Evolutionary conservation across 1,140 invertebrate species (phyloP).

Genomic region (Eriosoma lanigerum): DNA sequence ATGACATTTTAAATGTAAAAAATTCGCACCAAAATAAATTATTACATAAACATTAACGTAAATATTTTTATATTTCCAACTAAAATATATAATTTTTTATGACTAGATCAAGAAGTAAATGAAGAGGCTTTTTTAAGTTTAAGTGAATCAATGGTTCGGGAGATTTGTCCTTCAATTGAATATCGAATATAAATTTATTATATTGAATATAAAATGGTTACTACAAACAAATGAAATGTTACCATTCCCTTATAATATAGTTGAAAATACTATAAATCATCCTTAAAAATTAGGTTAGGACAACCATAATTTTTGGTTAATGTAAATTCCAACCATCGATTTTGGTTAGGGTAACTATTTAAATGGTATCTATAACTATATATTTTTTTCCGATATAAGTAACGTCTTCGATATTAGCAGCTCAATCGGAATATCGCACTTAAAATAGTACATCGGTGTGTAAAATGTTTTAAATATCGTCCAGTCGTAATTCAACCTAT

Average conservation of each 20-base stretch:
- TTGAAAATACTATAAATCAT: background rate
- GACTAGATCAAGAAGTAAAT: no score
- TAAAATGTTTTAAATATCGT: constrained; percentile 5
- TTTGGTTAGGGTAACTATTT: no score
- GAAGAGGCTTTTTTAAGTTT: no score
- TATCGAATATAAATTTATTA: no score
- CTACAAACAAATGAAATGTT: no score
- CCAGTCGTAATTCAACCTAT: background rate
- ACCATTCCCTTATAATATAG: background rate
- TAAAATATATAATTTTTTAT: background rate
- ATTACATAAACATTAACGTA: background rate
- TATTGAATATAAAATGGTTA: background rate
- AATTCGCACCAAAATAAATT: background rate
- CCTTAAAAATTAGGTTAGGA: no score
- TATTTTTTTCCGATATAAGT: no score
- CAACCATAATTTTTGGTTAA: no score
- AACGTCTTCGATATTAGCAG: background rate
- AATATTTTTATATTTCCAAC: background rate
- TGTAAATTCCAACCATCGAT: no score
- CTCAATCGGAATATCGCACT: background rate
- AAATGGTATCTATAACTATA: no score
- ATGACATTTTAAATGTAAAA: background rate
- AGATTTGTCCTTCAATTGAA: no score
- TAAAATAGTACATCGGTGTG: background rate
- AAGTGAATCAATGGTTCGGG: no score